Percentiles rank a stretch among this genome's conserved stretches.
Conservation (phyloP, 2,888 invertebrate species). For the Piscicola geometra region DNA sequence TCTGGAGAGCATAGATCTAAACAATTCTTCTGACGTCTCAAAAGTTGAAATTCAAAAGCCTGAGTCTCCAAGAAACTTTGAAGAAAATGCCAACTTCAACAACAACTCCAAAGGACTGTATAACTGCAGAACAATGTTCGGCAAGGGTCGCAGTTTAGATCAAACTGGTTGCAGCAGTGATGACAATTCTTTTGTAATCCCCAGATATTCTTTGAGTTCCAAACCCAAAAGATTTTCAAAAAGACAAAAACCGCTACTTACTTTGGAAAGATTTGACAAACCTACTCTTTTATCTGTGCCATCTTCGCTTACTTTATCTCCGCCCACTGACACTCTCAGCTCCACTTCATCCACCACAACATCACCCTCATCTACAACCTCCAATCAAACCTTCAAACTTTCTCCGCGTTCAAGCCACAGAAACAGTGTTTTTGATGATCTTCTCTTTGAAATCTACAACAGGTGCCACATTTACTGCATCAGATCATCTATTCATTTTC, state of each 20-base stretch:
- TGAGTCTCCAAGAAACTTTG: not conserved
- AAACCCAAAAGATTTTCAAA: not conserved
- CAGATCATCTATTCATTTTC: too few species aligned
- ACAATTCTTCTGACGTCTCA: conserved; percentile 2
- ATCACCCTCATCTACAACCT: not conserved
- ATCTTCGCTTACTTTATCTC: not conserved
- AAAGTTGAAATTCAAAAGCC: not conserved
- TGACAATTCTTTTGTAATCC: not conserved
- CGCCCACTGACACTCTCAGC: not conserved
- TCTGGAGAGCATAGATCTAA: conserved; percentile 29
- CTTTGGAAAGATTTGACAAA: not conserved
- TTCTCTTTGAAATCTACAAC: conserved; percentile 54
- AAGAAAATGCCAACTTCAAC: not conserved
- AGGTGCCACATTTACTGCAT: not conserved
- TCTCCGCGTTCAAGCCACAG: not conserved
- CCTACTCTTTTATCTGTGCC: not conserved
- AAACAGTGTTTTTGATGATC: conserved; percentile 50
- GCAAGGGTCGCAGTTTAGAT: not conserved
- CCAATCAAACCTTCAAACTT: not conserved
- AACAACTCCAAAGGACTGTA: not conserved
- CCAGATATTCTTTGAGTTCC: conserved; percentile 8
- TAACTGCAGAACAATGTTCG: not conserved
- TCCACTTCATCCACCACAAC: not conserved
- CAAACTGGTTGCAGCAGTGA: not conserved
- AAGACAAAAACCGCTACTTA: not conserved